Base-by-base conservation (phyloP, 2,888 invertebrate species). In the Yponomeuta evonymella region DNA sequence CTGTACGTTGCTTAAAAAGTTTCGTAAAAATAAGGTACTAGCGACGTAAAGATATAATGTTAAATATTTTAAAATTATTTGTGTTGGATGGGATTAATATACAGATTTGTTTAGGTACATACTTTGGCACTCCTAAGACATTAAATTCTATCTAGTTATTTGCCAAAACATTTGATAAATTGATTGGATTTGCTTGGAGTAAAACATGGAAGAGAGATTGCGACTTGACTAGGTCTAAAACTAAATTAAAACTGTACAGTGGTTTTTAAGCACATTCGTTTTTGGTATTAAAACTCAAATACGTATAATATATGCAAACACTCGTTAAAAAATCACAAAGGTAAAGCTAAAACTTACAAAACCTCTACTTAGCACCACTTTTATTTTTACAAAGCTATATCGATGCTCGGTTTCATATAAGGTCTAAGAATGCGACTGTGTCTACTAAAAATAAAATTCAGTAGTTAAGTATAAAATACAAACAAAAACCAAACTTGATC, bases 221-320 rank as follows among this genome's bases (percentile, higher is more conserved):
- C n/a, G 30, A 77, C 76, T 82, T 85, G 85, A 87, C 89, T 90
- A 90, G 87, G 80, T 81, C 85, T 86, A 87, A 81, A 58, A 58
- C 79, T 84, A 80, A 82, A 78, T 78, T 80, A 76, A 58, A 80
- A 76, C 78, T 78, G 79, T 78, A 82, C 75, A 76, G 90, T 90
- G 90, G 90, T 88, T 83, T 84, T 84, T 79, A 82, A 58, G 43
- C 51, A 12, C 36, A 76, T 79, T 80, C 74, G 85, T 89, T 88
- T 89, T 90, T 90, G 90, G 90, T 84, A 88, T 89, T 81, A 77
- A 3, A 81, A 85, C 79, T 83, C 80, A 75, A 74, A 73, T 73
- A 65, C 33, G 11, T 29, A 33, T 33, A 29, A 65, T 58, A 58
- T 58, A 58, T 58, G 51, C 51, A 58, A 65, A 29, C 30, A 65